These are phyloP conservation scores for Homarus americanus DNA, from an alignment of 1,140 invertebrate species.

Conservation along the genomic window DNA sequence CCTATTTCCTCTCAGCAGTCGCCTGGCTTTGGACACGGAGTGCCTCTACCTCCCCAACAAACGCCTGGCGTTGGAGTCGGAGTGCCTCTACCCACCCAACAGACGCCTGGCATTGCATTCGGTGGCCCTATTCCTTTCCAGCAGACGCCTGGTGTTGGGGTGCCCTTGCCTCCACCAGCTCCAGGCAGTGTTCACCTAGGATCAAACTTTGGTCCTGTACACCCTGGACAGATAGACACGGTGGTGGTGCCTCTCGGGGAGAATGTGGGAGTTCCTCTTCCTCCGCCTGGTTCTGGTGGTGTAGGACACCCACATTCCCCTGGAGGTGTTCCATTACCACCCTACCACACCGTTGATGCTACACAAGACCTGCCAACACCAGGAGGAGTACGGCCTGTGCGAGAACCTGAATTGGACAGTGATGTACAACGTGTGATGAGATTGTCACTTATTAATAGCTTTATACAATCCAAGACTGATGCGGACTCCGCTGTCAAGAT, in stretches of 20 bases:
- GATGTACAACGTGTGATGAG: constrained; percentile 53
- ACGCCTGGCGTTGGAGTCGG: no score
- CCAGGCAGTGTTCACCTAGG: background rate
- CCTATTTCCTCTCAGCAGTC: no score
- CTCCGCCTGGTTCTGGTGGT: background rate
- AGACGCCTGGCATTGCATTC: no score
- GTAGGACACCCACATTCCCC: background rate
- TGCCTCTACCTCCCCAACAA: background rate
- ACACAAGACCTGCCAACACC: background rate
- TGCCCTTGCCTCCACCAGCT: background rate
- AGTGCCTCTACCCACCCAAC: background rate
- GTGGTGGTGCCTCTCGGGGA: background rate
- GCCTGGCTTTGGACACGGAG: background rate
- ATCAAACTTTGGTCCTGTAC: background rate
- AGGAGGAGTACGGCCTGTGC: constrained; percentile 24
- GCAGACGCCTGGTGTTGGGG: no score
- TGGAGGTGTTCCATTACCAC: background rate
- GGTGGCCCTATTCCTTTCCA: no score
- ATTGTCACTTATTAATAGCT: constrained; percentile 37
- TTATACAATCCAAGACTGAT: constrained; percentile 41
- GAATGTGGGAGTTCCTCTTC: background rate
- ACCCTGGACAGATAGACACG: background rate
- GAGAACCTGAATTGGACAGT: constrained; percentile 47
- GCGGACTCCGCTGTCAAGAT: constrained; percentile 68
- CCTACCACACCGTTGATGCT: background rate